Conservation (phyloP, 2,113 vertebrate genomes). For the human region GRCh38 chr5:137401501-137402000, state of each 20-base stretch:
- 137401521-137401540: not conserved
- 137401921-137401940: not conserved
- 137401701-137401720: not conserved
- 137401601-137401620: not conserved
- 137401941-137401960: not conserved
- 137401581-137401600: not conserved
- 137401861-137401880: not conserved
- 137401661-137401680: not conserved
- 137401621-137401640: not conserved
- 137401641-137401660: not conserved
- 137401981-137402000: not conserved
- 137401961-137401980: not conserved
- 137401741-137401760: not conserved
- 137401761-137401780: not conserved
- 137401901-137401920: not conserved
- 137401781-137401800: not conserved
- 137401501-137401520: not conserved
- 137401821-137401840: fast-evolving
- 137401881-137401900: not conserved
- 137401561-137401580: not conserved
- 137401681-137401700: not conserved
- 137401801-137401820: not conserved
- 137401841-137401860: not conserved
- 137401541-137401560: not conserved
- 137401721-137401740: not conserved